These are phyloP conservation scores for Pseudococcus viburni DNA, from an alignment of 2,888 invertebrate genomes.

Conservation along the genomic window DNA sequence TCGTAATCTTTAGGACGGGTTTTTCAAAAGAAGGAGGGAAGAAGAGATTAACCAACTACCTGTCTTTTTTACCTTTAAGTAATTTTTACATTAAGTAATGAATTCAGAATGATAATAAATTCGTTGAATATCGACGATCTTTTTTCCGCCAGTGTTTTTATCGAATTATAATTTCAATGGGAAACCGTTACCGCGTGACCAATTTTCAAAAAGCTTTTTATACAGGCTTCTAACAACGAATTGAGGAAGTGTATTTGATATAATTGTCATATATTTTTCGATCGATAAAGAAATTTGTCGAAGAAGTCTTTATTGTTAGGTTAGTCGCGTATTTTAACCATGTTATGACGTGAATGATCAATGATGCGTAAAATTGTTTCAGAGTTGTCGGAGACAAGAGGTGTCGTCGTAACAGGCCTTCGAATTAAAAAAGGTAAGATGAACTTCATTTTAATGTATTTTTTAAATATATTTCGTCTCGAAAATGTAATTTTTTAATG, in stretches of 20 bases:
- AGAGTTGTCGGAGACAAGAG: neutral
- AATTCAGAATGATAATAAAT: too few relatives aligned
- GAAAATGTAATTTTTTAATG: neutral
- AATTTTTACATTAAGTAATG: too few relatives aligned
- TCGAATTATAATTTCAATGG: neutral
- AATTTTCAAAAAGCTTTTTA: neutral
- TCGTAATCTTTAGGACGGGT: too few relatives aligned
- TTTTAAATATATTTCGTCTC: neutral
- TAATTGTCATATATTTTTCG: neutral
- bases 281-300: conserved; percentile 9
- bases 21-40: too few relatives aligned
- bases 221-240: too few relatives aligned
- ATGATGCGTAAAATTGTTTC: conserved; percentile 25
- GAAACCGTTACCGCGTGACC: neutral
- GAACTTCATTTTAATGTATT: neutral
- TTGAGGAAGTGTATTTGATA: neutral
- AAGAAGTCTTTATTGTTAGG: neutral
- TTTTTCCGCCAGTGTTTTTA: neutral
- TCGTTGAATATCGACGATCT: neutral
- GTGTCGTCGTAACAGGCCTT: neutral
- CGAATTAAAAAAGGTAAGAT: neutral
- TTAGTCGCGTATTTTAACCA: neutral
- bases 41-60: too few relatives aligned
- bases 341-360: conserved; percentile 4
- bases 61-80: too few relatives aligned